Evolutionary conservation across 2,113 vertebrate genomes (phyloP).

Genomic region (Tragelaphus scriptus): DNA sequence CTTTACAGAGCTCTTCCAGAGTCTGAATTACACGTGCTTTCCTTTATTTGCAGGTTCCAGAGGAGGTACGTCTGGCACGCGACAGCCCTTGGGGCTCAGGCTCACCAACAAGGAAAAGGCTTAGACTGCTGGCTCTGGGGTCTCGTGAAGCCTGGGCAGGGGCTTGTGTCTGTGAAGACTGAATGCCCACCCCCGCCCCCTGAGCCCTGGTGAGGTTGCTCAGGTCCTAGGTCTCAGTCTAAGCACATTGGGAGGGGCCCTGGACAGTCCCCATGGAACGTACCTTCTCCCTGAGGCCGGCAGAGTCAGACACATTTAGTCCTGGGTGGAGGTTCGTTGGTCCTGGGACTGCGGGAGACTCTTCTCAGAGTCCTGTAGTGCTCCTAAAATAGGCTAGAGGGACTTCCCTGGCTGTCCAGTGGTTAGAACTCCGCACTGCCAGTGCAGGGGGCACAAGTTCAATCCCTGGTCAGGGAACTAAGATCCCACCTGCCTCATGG

Average conservation of each 20-base stretch:
- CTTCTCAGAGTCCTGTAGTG: not conserved
- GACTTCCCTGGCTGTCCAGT: not conserved
- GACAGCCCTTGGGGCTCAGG: not conserved
- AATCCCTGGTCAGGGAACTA: not conserved
- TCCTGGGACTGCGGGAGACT: not conserved
- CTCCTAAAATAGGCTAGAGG: not conserved
- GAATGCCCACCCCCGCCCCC: not conserved
- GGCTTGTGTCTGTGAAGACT: not conserved
- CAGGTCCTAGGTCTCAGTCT: not conserved
- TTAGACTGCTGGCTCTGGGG: not conserved
- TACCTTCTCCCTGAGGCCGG: not conserved
- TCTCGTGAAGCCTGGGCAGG: not conserved
- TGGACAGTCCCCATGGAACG: rapidly evolving
- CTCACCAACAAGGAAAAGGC: not conserved
- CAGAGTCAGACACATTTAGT: rapidly evolving
- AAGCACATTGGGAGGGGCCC: not conserved
- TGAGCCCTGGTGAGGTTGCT: not conserved
- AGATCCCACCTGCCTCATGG: not conserved
- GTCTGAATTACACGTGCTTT: not conserved
- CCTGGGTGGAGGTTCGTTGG: no score
- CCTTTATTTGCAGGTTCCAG: conserved; percentile 77
- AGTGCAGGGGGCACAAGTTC: not conserved
- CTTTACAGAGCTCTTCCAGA: not conserved
- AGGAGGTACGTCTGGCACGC: conserved; percentile 74
- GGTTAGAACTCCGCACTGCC: not conserved